Evolutionary conservation across 2,113 vertebrate species (phyloP), one percentile per base, ranked within the genome.

Genomic region (Xerus inauris): DNA sequence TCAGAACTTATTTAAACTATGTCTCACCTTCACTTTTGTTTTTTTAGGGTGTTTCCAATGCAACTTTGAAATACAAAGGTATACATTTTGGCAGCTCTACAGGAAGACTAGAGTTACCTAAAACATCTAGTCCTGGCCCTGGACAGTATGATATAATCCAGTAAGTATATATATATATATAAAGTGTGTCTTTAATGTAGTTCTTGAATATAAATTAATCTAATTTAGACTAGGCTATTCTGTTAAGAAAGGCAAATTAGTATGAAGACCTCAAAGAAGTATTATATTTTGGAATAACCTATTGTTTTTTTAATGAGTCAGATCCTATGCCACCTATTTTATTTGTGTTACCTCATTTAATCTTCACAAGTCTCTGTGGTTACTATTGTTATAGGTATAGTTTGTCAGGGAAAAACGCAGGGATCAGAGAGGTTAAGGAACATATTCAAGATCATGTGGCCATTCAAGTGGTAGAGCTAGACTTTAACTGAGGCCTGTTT

Each of bases 11-110:
- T 12, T 69, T 77, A 80, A 92, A 72, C 26, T 79, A 11, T 81
- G 1, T 7, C 20, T 65, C 64, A 91, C 96, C 0, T 22, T 57
- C 1, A 11, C 2, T 42, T 49, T 86, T 42, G 30, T 85, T 62
- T 54, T 95, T 65, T 73, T 3, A 98, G 99, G 86, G 84, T 81
- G 92, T 98, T 97, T 62, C 62, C 82, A 98, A 51, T n/a, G 97
- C 98, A 92, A 91, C 97, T 26, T 81, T 98, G 89, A 99, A 99
- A 96, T 99, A 99, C 85, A 99, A 99, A 98, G 98, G 98, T 20
- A 86, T 99, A 71, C 95, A 98, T 96, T 99, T 99, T 97, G 98
- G 97, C 83, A 98, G 95, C 87, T 97, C 97, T 98, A 98, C 97
- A 32, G 98, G 97, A 96, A 98, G 97, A 97, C 93, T 59, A 12